Evolutionary conservation across 2,888 invertebrate species (phyloP).

Genomic region (Crocallis elinguaria): DNA sequence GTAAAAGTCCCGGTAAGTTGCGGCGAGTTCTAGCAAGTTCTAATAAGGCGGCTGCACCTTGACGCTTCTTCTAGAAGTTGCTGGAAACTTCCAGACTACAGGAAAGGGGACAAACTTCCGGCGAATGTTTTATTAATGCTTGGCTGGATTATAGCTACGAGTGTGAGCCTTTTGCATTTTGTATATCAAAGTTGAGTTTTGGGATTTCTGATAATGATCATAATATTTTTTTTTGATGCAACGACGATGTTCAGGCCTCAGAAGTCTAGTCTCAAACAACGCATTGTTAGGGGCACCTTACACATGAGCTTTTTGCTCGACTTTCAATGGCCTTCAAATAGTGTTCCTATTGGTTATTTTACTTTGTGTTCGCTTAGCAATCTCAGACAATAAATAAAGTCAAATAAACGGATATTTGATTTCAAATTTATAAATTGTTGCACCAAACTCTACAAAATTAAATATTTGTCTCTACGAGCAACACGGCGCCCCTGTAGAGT

Average conservation of each 20-base stretch:
- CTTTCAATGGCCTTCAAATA: too few species aligned
- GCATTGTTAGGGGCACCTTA: too few species aligned
- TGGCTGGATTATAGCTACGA: neutral
- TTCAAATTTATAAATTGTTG: neutral
- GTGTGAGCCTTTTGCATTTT: neutral
- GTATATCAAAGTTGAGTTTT: neutral
- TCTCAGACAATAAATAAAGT: too few species aligned
- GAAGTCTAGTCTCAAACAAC: too few species aligned
- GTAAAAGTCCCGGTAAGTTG: neutral
- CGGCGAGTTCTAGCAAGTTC: conserved; percentile 1
- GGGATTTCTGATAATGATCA: too few species aligned
- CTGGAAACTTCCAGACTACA: neutral
- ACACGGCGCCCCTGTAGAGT: conserved; percentile 2
- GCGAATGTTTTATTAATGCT: neutral
- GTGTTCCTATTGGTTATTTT: too few species aligned
- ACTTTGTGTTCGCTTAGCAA: too few species aligned
- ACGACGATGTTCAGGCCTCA: too few species aligned
- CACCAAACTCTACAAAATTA: neutral
- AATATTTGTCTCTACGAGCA: neutral
- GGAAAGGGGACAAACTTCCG: neutral
- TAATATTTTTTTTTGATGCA: too few species aligned
- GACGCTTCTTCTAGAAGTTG: conserved; percentile 8
- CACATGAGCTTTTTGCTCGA: too few species aligned
- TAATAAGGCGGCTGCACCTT: conserved; percentile 11
- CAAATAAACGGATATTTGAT: too few species aligned